Evolutionary conservation across 37 sponge, comb jelly and placozoan genomes (phyloP).

Genomic region (Amphimedon queenslandica): DNA sequence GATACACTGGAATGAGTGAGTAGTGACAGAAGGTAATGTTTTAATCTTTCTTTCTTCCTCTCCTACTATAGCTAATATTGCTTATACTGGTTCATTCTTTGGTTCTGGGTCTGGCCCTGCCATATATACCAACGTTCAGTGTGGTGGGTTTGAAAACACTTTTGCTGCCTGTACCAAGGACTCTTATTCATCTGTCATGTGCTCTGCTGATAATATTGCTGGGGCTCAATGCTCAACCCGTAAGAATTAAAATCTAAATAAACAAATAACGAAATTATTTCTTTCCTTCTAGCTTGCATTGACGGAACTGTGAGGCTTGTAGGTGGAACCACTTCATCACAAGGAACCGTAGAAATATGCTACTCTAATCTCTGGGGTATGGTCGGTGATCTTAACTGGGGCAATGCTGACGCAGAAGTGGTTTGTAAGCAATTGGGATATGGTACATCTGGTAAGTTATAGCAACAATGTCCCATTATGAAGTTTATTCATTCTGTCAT

Average conservation of each 20-base stretch:
- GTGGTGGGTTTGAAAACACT: background rate
- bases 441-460: background rate
- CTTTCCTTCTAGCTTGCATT: background rate
- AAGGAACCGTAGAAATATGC: background rate
- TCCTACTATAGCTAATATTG: too few relatives aligned
- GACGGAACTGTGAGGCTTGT: background rate
- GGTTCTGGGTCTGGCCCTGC: background rate
- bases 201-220: background rate
- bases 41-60: too few relatives aligned
- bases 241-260: too few relatives aligned
- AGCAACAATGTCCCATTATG: background rate
- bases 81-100: background rate
- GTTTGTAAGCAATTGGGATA: background rate
- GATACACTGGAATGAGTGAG: slow-evolving; percentile 12
- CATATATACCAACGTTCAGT: background rate
- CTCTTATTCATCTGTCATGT: background rate
- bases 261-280: too few relatives aligned
- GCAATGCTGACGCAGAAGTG: background rate
- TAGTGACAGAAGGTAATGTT: too few relatives aligned
- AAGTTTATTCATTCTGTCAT: background rate
- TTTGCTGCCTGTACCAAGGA: background rate
- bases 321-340: background rate
- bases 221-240: background rate
- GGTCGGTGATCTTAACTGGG: background rate
- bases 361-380: background rate